Conservation (phyloP, 2,797 vertebrate species). For the Ateles fusciceps region DNA sequence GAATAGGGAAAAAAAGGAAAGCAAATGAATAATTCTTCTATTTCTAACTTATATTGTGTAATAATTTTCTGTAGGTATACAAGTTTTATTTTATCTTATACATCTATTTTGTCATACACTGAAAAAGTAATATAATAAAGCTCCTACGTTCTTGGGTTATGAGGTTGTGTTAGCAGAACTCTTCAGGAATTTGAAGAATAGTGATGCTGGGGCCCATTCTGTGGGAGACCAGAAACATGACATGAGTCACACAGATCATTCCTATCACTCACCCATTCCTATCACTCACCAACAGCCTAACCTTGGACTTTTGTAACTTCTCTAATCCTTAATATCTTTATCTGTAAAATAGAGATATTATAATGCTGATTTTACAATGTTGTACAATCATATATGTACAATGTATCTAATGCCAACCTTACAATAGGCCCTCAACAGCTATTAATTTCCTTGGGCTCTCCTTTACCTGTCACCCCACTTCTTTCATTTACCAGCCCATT, state of each 20-base stretch:
- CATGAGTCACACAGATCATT: background rate
- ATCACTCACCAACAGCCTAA: background rate
- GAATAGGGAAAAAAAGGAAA: background rate
- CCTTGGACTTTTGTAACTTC: background rate
- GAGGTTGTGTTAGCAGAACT: slow-evolving; percentile 3
- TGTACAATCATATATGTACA: background rate
- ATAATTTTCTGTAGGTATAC: slow-evolving; percentile 23
- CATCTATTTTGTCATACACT: background rate
- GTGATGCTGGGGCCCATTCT: background rate
- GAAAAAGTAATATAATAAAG: background rate
- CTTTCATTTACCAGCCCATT: background rate
- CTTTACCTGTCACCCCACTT: background rate
- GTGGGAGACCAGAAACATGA: background rate
- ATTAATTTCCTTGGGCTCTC: background rate
- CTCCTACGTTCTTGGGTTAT: background rate
- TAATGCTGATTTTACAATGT: background rate
- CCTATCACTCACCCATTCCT: background rate
- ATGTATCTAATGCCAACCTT: background rate
- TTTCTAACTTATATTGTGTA: slow-evolving; percentile 13
- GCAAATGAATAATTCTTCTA: slow-evolving; percentile 15
- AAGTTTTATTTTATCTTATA: background rate
- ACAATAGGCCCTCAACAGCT: background rate
- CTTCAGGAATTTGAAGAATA: background rate
- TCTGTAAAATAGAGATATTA: background rate
- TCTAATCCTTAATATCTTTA: background rate